Conservation (phyloP, 2,113 vertebrate species). For the Taxidea taxus region DNA sequence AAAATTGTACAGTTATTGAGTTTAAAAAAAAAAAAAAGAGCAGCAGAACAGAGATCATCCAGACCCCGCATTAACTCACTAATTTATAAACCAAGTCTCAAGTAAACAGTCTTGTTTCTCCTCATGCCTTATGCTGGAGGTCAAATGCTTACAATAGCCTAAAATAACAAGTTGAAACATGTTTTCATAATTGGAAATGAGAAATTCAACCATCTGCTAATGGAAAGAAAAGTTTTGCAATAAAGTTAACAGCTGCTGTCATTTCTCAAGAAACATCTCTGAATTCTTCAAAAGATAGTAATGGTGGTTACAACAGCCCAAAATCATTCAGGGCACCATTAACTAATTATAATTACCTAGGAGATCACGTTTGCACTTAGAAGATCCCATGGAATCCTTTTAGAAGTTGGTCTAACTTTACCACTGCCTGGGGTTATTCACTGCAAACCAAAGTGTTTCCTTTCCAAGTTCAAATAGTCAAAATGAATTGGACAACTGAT, state of each 20-base stretch:
- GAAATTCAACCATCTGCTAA: conserved; percentile 51
- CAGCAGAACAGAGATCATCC: conserved; percentile 51
- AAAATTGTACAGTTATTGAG: conserved; percentile 68
- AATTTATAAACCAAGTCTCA: conserved; percentile 64
- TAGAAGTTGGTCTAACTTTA: conserved; percentile 8
- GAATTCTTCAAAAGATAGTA: conserved; percentile 40
- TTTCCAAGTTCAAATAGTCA: conserved; percentile 47
- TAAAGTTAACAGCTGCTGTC: conserved; percentile 53
- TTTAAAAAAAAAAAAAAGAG: conserved; percentile 7
- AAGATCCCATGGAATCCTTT: background rate
- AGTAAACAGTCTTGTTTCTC: conserved; percentile 73
- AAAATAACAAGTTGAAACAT: conserved; percentile 71
- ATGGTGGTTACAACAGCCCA: conserved; percentile 29
- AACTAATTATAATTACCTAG: conserved; percentile 48
- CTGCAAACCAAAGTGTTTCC: conserved; percentile 30
- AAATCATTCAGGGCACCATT: conserved; percentile 32
- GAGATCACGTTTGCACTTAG: conserved; percentile 38
- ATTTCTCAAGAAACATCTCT: conserved; percentile 38
- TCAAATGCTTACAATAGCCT: conserved; percentile 56
- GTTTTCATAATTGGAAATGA: conserved; percentile 63
- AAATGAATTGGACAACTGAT: background rate
- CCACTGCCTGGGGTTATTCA: conserved; percentile 52
- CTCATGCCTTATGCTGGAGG: conserved; percentile 57
- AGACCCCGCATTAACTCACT: conserved; percentile 63
- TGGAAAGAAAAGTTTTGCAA: conserved; percentile 61